Evolutionary conservation across 1,140 invertebrate species (phyloP).

Genomic region (Contarinia nasturtii): DNA sequence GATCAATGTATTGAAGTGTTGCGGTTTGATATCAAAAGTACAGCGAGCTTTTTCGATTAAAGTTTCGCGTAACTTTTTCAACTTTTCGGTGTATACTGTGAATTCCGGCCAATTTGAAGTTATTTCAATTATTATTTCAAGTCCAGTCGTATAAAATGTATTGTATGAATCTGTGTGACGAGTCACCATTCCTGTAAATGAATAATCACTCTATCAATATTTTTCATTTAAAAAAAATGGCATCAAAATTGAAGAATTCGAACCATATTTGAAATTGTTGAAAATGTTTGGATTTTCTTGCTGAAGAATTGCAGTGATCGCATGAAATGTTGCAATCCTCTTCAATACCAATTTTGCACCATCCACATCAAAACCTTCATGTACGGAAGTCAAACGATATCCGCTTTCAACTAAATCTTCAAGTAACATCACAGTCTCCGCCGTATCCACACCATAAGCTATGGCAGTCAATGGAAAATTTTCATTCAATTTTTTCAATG

Average conservation of each 20-base stretch:
- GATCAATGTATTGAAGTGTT: constrained; percentile 35
- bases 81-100: constrained; percentile 13
- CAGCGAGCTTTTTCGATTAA: constrained; percentile 18
- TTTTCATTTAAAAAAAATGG: no score
- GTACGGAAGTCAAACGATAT: constrained; percentile 28
- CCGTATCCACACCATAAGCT: constrained; percentile 14
- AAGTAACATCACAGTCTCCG: constrained; percentile 15
- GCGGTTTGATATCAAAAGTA: constrained; percentile 16
- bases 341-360: constrained; percentile 28
- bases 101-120: constrained; percentile 11
- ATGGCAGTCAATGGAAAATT: constrained; percentile 15
- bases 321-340: constrained; percentile 34
- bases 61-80: constrained; percentile 9
- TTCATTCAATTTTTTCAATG: constrained; percentile 14
- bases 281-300: background rate
- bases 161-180: constrained; percentile 16
- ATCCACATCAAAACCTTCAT: constrained; percentile 28
- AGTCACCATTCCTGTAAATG: constrained; percentile 14
- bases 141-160: constrained; percentile 11
- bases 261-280: background rate
- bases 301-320: background rate
- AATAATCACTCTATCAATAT: background rate
- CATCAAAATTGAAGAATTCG: no score
- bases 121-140: constrained; percentile 7
- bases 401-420: constrained; percentile 16